Base-by-base conservation (phyloP, 2,113 vertebrate genomes). In the Catharus minimus region DNA sequence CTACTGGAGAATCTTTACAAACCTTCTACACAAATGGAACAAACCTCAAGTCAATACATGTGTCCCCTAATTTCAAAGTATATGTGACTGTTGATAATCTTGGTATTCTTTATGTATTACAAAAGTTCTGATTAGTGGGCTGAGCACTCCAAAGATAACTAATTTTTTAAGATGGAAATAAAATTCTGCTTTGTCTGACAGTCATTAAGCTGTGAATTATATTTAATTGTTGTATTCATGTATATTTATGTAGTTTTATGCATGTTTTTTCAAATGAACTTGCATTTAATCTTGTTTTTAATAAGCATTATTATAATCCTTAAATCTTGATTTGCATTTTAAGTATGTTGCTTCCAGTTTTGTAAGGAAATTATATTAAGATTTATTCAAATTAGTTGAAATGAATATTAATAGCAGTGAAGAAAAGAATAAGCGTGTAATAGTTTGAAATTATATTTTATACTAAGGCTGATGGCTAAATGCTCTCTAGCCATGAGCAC, bases 21-120 rank as follows among this genome's bases (percentile, higher is more conserved):
- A 99, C 98, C 26, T 99, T 99, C 97, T 98, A 98, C 88, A 98
- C 99, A 16, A 98, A 98, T 1, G 99, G 99, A 94, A 98, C 98
- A 50, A 98, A 98, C 69, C 96, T 99, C 66, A 99, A 99, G 97
- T 98, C 97, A 86, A 97, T 99, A 92, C 98, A 98, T 1, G 98
- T 98, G 85, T 99, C 98, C 2, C 84, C 98, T 13, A 95, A 98
- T 96, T 99, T 99, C 97, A 97, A 93, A 95, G 97, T 98, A 28
- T 99, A 98, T 33, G 98, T 99, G 95, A 99, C 99, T 93, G 98
- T 99, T 72, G 99, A 99, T 98, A 98, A 97, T 93, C 98, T 99
- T 60, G 99, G 99, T 39, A 98, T 99, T 97, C 98, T 99, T 88
- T 99, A 99, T 94, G 89, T 99, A 82, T 97, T 99, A 75, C 97